These are phyloP conservation scores for Oreochromis spilurus DNA, from an alignment of 2,113 vertebrate genomes.

Conservation along the genomic window DNA sequence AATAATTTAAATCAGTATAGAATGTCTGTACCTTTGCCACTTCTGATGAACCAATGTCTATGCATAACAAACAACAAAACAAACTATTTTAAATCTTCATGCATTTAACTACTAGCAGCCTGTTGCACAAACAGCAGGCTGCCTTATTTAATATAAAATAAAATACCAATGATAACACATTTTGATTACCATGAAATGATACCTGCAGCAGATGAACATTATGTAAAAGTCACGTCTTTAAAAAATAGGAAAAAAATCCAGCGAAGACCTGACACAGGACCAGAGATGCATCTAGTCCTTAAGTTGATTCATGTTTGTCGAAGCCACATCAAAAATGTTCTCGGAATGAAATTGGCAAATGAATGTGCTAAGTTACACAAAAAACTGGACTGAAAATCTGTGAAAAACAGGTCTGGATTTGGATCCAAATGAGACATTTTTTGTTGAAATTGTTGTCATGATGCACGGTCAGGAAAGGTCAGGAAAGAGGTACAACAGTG, in stretches of 20 bases:
- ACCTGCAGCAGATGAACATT: not conserved
- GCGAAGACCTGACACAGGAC: not conserved
- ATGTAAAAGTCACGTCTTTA: not conserved
- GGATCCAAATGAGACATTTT: not conserved
- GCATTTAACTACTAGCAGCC: not conserved
- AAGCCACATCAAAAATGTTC: not conserved
- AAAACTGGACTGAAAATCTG: not conserved
- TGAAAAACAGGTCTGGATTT: not conserved
- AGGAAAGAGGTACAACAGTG: not conserved
- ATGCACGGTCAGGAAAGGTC: not conserved
- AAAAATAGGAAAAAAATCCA: not conserved
- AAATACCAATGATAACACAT: not conserved
- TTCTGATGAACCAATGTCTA: not conserved
- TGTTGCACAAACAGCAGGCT: not conserved
- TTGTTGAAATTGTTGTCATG: not conserved
- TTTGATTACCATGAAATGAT: not conserved
- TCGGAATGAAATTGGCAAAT: not conserved
- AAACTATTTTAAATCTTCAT: not conserved
- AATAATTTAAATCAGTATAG: not conserved
- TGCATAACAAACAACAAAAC: rapidly evolving
- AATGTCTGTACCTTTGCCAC: rapidly evolving
- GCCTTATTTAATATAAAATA: not conserved
- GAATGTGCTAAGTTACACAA: not conserved
- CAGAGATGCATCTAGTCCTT: not conserved
- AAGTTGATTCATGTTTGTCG: not conserved